Base-by-base conservation (phyloP, 2,797 vertebrate genomes). In the Helicolenus hilgendorfi region DNA sequence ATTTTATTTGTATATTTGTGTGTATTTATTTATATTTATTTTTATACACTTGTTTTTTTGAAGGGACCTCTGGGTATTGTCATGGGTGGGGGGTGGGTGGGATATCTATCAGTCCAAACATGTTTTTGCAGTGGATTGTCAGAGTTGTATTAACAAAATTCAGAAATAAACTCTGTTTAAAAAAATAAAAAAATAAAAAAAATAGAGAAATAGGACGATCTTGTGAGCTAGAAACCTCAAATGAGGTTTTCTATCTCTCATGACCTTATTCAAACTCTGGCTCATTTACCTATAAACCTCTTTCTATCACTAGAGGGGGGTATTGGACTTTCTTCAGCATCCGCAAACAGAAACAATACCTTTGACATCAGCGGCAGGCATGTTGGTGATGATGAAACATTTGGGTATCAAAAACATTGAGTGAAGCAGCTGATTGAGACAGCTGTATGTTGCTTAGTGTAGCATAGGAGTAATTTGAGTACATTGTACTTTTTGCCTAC, bases 301-400 rank as follows among this genome's bases (percentile, higher is more conserved):
- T 41, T 78, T 38, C 4, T 15, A 65, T 27, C 88, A 92, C 72
- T 2, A 85, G 88, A 84, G 65, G 85, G 79, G 0, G 64, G 0
- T 59, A 10, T 71, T 78, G 31, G n/a, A 26, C 14, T 4, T 62
- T 72, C 29, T 22, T 75, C 3, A 18, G 20, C 14, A 45, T 36
- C 8, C 11, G 33, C 22, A 49, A 13, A 26, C 8, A 31, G 22
- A 60, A 14, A 24, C 24, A 1, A 11, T 20, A 13, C 41, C 1
- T 24, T 58, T 76, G 22, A 41, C 8, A 18, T 58, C 0, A 35
- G 55, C 59, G 11, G 20, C 1, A 65, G n/a, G 58, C 13, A n/a
- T 18, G 35, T 33, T 60, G 18, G 13, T 41, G 38, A 15, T 41
- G 38, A 6, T 45, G 41, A 65, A 76, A 41, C n/a, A 49, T 49